phyloP scores from a whole-genome alignment of 2,113 vertebrate genomes.

The Zingel zingel region DNA sequence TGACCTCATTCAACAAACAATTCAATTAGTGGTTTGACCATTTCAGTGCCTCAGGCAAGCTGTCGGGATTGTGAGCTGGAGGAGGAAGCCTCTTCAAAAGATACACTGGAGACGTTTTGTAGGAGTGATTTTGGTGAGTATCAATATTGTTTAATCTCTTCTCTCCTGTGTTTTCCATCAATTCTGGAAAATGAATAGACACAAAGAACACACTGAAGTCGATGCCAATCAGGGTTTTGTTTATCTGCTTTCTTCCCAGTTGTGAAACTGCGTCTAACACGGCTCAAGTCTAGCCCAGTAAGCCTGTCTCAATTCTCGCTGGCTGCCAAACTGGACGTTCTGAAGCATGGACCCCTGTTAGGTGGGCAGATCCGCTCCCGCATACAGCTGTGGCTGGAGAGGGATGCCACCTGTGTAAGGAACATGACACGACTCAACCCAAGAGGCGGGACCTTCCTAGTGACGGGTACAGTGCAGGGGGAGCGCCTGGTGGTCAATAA shows the following conservation, averaged over 20 bases:
- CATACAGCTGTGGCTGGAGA: constrained; percentile 87
- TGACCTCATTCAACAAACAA: constrained; percentile 12
- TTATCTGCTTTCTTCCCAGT: constrained; percentile 69
- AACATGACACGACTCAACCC: constrained; percentile 86
- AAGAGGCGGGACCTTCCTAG: constrained; percentile 80
- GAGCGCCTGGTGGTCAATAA: constrained; percentile 86
- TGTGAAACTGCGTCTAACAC: constrained; percentile 87
- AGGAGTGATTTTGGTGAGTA: constrained; percentile 88
- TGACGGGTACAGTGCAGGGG: constrained; percentile 85
- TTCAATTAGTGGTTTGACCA: constrained; percentile 28
- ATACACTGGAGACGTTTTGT: constrained; percentile 87
- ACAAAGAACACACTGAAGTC: background rate
- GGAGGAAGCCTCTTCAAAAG: constrained; percentile 82
- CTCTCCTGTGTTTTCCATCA: background rate
- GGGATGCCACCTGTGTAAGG: constrained; percentile 87
- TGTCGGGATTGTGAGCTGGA: constrained; percentile 90
- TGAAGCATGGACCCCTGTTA: constrained; percentile 87
- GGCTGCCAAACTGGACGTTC: constrained; percentile 83
- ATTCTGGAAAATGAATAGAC: background rate
- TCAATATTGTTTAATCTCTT: background rate
- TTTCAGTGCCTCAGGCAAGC: constrained; percentile 86
- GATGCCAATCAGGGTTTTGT: constrained; percentile 2
- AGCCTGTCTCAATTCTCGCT: constrained; percentile 84
- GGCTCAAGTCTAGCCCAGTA: constrained; percentile 78
- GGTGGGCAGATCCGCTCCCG: constrained; percentile 80